Evolutionary conservation across 1,140 invertebrate species (phyloP), one percentile per base, ranked within the genome.

Genomic region (Ephestia elutella): DNA sequence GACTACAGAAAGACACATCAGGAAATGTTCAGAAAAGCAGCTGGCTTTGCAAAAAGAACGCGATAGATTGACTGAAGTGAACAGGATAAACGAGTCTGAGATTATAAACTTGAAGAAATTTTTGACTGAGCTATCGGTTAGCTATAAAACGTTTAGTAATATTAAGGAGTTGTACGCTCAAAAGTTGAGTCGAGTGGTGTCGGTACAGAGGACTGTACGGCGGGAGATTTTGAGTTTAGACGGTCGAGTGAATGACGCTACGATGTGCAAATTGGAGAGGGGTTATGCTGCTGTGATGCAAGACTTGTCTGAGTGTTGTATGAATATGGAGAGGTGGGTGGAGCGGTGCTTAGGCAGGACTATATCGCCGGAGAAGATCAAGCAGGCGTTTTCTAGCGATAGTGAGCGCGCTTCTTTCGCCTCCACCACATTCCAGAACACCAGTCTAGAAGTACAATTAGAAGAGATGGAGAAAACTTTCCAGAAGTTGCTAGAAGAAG

Each of bases 41-140:
- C 35, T 73, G 15, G 57, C 71, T 0, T 59, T 86, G 20, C 86
- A 88, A 50, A 88, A 88, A 49, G 86, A 88, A 54, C 63, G 82
- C 17, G 86, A 88, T 54, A 70, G 81, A 53, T 50, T 88, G 17
- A 48, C 56, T 2, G 82, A 88, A 66, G 70, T 86, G 5, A 86
- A 83, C 50, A 75, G 68, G 56, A 86, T 86, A 21, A 80, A 83
- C 61, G 81, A 86, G 59, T 83, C 80, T 0, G 86, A 88, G 56
- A 80, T 83, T 15, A 78, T 88, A 38, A 84, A 75, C 38, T 63
- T 85, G 68, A 82, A 76, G 56, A 86, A 88, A 63, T 86, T 84
- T 61, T 63, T 88, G 59, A 85, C 77, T 0, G 86, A 88, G 53
- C 58, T 86, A 2, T 80, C 80, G 0, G 74, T 81, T 13, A 75